Base-by-base conservation (phyloP, 1,140 invertebrate species). In the Orchesella cincta region DNA sequence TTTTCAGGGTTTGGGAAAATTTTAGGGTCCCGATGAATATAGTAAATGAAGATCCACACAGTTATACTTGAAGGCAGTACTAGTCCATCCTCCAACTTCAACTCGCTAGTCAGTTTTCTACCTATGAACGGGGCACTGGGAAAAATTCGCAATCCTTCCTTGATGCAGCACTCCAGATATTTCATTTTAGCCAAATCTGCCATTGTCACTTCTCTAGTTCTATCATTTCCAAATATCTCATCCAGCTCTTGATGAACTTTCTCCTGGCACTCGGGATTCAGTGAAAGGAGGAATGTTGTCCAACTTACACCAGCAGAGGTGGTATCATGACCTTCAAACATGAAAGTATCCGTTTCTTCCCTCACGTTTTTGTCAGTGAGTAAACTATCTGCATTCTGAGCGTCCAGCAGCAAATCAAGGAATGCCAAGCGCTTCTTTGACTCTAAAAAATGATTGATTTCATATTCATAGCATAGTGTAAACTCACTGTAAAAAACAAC, bases 321-420 rank as follows among this genome's bases (percentile, higher is more conserved):
- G 0, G 95, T 97, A 83, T 98, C 95, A 84, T 97, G 95, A 31
- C 94, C 93, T 88, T 96, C 91, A 85, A 93, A 93, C 88, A 93
- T 91, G 82, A 94, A 94, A 0, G 92, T 94, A 83, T 94, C 92
- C 2, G 93, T 92, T 88, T 94, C 93, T 83, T 94, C 93, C 78
- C 90, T 87, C 51, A 95, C 93, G 75, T 93, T 92, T 29, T 86
- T 76, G 67, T 90, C 85, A 77, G 88, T 88, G 72, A 89, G 83
- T 5, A 82, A 88, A 14, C 81, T 71, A 52, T 85, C 81, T 31
- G 82, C 87, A n/a, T 88, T 85, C 73, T 81, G 80, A 72, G 88
- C 88, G 82, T 88, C 86, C 8, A 94, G 85, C 5, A 95, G 82
- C 79, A 95, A 87, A 87, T 96, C 94, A 18, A 96, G 85, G 86